Evolutionary conservation across 2,888 invertebrate genomes (phyloP).

Genomic region (Orgyia antiqua): DNA sequence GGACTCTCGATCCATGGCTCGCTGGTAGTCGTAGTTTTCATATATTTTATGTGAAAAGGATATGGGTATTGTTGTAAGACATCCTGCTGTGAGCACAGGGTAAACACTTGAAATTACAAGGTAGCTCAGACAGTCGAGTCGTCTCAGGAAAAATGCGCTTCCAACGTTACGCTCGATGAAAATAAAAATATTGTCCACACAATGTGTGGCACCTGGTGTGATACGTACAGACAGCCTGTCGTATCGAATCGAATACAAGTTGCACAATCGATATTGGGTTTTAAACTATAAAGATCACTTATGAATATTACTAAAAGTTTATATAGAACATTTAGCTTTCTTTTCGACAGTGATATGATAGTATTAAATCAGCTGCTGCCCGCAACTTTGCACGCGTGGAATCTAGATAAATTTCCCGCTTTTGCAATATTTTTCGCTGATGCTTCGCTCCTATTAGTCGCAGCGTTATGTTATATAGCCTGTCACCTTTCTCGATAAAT

Average conservation of each 20-base stretch:
- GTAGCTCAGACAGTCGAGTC: constrained; percentile 45
- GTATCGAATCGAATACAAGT: constrained; percentile 7
- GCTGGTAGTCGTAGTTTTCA: constrained; percentile 69
- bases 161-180: constrained; percentile 70
- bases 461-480: too few species aligned
- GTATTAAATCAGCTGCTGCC: too few species aligned
- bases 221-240: constrained; percentile 7
- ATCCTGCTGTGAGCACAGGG: constrained; percentile 63
- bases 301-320: constrained; percentile 7
- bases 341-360: neutral
- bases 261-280: constrained; percentile 6
- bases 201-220: constrained; percentile 33
- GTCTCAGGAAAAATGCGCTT: constrained; percentile 61
- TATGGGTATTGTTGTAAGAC: constrained; percentile 72
- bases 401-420: too few species aligned
- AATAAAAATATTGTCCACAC: constrained; percentile 55
- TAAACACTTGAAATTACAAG: constrained; percentile 78
- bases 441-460: too few species aligned
- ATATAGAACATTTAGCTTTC: constrained; percentile 4
- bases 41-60: constrained; percentile 78
- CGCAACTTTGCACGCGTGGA: too few species aligned
- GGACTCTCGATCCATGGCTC: constrained; percentile 61
- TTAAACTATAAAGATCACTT: constrained; percentile 5
- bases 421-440: too few species aligned
- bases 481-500: too few species aligned